phyloP scores from a whole-genome alignment of 1,140 invertebrate species.

The Eriocheir sinensis region DNA sequence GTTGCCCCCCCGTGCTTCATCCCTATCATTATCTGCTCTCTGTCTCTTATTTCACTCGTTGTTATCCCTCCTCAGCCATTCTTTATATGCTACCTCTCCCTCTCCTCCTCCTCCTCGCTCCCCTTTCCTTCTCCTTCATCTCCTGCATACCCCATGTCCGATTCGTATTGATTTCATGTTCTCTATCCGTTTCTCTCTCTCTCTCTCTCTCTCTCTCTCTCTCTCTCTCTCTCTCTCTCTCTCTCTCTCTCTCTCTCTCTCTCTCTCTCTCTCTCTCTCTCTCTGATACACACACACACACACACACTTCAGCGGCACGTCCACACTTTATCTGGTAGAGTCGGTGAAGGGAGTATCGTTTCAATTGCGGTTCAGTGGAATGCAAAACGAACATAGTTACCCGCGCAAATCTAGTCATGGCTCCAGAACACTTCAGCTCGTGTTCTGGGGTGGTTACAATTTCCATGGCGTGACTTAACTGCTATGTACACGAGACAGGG shows the following conservation, averaged over 20 bases:
- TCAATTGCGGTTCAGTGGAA: background rate
- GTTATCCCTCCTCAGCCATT: background rate
- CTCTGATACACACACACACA: background rate
- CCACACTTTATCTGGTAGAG: background rate
- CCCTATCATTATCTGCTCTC: too few species aligned
- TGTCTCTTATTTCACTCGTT: background rate
- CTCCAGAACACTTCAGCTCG: background rate
- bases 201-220: background rate
- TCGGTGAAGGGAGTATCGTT: background rate
- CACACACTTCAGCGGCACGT: background rate
- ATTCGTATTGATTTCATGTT: too few species aligned
- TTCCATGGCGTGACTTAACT: background rate
- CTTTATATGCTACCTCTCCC: too few species aligned
- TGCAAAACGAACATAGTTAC: background rate
- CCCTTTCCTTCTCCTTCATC: background rate
- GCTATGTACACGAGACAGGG: background rate
- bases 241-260: background rate
- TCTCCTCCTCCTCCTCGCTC: background rate
- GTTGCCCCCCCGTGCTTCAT: too few species aligned
- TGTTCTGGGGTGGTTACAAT: background rate
- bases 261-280: background rate
- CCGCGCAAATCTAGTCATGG: background rate
- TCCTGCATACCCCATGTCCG: too few species aligned
- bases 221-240: background rate
- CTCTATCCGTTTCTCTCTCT: too few species aligned